phyloP scores from a whole-genome alignment of 1,140 invertebrate genomes.

The Aradophagus sp. region DNA sequence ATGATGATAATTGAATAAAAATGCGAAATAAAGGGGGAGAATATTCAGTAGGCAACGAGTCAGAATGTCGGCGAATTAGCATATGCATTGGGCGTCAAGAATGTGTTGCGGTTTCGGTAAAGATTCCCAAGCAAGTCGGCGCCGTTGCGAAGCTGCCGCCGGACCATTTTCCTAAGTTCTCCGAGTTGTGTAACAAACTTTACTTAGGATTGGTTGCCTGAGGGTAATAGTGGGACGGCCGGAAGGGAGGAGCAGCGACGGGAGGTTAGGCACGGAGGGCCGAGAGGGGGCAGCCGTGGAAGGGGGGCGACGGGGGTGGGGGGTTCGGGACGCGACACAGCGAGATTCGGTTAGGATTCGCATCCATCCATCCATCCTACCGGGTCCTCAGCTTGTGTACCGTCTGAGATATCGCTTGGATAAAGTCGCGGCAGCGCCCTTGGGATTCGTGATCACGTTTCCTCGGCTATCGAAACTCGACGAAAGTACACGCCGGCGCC shows the following conservation, averaged over 20 bases:
- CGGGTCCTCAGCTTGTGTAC: constrained; percentile 61
- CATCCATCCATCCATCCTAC: constrained; percentile 57
- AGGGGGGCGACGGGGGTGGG: constrained; percentile 11
- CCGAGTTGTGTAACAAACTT: constrained; percentile 75
- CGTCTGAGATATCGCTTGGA: constrained; percentile 62
- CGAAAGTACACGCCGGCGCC: constrained; percentile 37
- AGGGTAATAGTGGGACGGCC: constrained; percentile 67
- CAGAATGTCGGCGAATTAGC: constrained; percentile 40
- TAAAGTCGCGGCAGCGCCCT: constrained; percentile 62
- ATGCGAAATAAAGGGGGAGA: too few species aligned
- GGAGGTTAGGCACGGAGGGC: too few species aligned
- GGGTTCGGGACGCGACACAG: constrained; percentile 28
- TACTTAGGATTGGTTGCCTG: constrained; percentile 73
- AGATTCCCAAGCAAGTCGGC: constrained; percentile 65
- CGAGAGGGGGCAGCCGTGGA: constrained; percentile 23
- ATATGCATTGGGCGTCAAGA: constrained; percentile 42
- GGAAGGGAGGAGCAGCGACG: constrained; percentile 58
- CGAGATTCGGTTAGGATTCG: constrained; percentile 72
- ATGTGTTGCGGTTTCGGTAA: constrained; percentile 63
- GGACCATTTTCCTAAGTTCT: constrained; percentile 72
- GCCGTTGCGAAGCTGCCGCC: constrained; percentile 65
- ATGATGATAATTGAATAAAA: too few species aligned
- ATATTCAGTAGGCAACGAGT: constrained; percentile 28
- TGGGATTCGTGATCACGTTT: constrained; percentile 61
- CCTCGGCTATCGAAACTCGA: constrained; percentile 38